phyloP scores from a whole-genome alignment of 2,797 vertebrate species.

The Cynopterus sphinx region DNA sequence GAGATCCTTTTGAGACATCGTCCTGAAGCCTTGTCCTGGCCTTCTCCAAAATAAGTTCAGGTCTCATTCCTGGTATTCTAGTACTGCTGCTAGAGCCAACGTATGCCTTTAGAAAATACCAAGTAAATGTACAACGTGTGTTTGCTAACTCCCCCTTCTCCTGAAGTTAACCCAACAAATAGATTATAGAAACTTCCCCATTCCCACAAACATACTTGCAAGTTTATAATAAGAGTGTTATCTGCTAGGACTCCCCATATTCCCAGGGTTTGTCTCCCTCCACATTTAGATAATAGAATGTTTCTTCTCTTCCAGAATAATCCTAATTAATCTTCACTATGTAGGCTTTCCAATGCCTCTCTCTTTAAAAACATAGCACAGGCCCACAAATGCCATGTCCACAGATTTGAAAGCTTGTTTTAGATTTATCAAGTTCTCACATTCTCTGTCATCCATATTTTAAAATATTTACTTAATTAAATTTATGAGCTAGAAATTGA shows the following conservation, averaged over 20 bases:
- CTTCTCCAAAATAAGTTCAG: neutral
- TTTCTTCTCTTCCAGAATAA: conserved; percentile 16
- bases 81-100: neutral
- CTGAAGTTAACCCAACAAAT: neutral
- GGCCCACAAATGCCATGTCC: neutral
- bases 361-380: neutral
- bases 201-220: neutral
- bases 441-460: conserved; percentile 57
- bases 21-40: neutral
- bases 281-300: neutral
- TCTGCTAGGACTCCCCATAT: neutral
- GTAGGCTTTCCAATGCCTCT: neutral
- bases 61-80: neutral
- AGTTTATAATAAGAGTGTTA: neutral
- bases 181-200: neutral
- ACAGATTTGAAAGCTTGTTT: conserved; percentile 65
- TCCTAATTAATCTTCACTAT: neutral
- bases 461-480: conserved; percentile 77
- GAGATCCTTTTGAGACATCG: neutral
- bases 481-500: conserved; percentile 81
- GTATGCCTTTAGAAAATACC: neutral
- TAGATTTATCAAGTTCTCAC: conserved; percentile 67
- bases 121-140: neutral
- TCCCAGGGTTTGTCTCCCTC: neutral
- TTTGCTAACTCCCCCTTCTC: neutral